Base-by-base conservation (phyloP, 2,888 invertebrate species). In the Aphelenchoides bicaudatus region DNA sequence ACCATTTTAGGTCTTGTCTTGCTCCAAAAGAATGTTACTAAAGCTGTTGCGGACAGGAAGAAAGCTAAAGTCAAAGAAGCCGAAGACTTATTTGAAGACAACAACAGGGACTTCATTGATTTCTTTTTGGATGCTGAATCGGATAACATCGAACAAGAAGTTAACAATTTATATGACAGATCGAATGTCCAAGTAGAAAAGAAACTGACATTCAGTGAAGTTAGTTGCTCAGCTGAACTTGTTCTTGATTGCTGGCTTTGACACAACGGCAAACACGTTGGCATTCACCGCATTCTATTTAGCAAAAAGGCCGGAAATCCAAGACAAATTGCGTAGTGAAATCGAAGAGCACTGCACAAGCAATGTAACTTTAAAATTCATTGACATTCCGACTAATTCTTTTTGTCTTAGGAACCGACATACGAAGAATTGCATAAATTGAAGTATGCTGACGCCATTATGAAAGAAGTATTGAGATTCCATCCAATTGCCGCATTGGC, bases 181-280 rank as follows among this genome's bases (percentile, higher is more conserved):
- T 29, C 49, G 5, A 48, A 48, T 19, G 31, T 48, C 38, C 49
- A 48, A 8, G 49, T 43, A 19, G 10, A 60, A 16, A 59, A 59
- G 16, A 62, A 65, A 30, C 57, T 72, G 0, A 63, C 68, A 2
- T 37, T 57, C 3, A 62, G 67, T 47, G 74, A 74, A 39, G 65
- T 71, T 19, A 56, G n/a, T 65, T 16, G 58, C 63, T 0, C 61
- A 67, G 19, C 71, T 70, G 30, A 59, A 70, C 25, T 48, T 73
- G 0, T 72, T 74, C 56, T 56, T 74, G 3, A 50, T 73, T 0
- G 73, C 73, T 39, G 73, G 63, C 8, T 73, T 68, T 48, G 72
- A 84, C 67, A 84, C 84, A 0, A 83, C 83, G 0, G 81, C 82
- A 4, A 81, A 81, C 4, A 74, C 82, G 2, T 68, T 84, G 6